phyloP scores from a whole-genome alignment of 2,888 invertebrate species.

The Matsumyia berberina region DNA sequence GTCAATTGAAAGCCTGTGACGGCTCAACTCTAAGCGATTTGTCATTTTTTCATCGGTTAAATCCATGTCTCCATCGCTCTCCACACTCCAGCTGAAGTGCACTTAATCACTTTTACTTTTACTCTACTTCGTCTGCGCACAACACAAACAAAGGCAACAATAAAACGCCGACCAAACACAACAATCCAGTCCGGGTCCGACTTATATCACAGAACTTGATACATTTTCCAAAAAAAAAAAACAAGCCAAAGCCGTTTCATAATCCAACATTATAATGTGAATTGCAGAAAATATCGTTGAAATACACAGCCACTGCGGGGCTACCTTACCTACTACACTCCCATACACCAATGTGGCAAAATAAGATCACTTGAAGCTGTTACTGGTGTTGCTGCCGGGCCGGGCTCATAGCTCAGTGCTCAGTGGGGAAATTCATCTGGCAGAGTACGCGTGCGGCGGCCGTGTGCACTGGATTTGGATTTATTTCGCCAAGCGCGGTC shows the following conservation, averaged over 20 bases:
- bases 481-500: neutral
- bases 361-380: conserved; percentile 63
- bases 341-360: conserved; percentile 3
- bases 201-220: conserved; percentile 72
- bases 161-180: too few relatives aligned
- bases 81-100: conserved; percentile 5
- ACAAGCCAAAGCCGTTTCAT: conserved; percentile 55
- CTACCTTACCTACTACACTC: conserved; percentile 37
- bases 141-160: conserved; percentile 27
- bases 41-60: conserved; percentile 14
- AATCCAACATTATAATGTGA: conserved; percentile 54
- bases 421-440: conserved; percentile 58
- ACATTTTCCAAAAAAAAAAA: conserved; percentile 48
- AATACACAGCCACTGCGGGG: conserved; percentile 20
- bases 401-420: conserved; percentile 19
- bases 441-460: conserved; percentile 43
- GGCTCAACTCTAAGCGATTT: conserved; percentile 15
- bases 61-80: conserved; percentile 22
- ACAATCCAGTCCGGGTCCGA: conserved; percentile 32
- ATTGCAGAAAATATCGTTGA: conserved; percentile 54
- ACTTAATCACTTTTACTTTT: conserved; percentile 68
- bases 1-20: neutral
- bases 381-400: conserved; percentile 31
- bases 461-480: conserved; percentile 17
- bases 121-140: conserved; percentile 7